Base-by-base conservation (phyloP, 2,797 vertebrate genomes). In the Sebastes goodei region DNA sequence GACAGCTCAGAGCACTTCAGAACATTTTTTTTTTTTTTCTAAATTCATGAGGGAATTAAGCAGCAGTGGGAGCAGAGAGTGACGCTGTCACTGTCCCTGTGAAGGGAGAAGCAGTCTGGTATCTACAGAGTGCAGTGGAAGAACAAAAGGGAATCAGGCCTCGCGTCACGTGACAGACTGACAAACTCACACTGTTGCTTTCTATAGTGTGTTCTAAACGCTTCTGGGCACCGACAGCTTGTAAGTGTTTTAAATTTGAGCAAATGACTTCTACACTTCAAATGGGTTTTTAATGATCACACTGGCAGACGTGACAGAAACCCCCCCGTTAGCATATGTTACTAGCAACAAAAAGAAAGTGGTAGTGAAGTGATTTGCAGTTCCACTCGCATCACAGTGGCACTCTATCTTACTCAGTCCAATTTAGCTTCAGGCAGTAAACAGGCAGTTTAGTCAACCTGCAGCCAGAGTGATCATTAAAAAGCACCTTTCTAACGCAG, bases 1-100 rank as follows among this genome's bases (percentile, higher is more conserved):
- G 71, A 59, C 74, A 80, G 59, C 78, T 82, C 57, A 55, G 32
- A 70, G 32, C 60, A 81, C 61, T 25, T 53, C 11, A 64, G 15
- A 71, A 57, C 55, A n/a, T 9, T n/a, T 21, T 53, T 53, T 53
- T 49, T 52, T 10, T 49, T 9, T 38, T 29, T 71, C 23, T 70
- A 8, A 32, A 79, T 68, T 32, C 25, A 71, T 0, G 21, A 78
- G 56, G 35, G 61, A 49, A 32, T 38, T 9, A 72, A 72, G 46
- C 32, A 72, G 46, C 32, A 21, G 46, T 4, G 35, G 49, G 63
- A 30, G 56, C 32, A 57, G 32, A 25, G 64, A 25, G 64, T 3
- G 71, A 78, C 52, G 52, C 38, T 3, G n/a, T 29, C n/a, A 11
- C 52, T 21, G 52, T 29, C 76, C 29, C 68, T 46, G 71, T 35